Percentiles rank a stretch among this genome's conserved stretches.
Evolutionary conservation across 92 coral and sea anemone genomes (phyloP).

Genomic region (Phenganax stokvisi): DNA sequence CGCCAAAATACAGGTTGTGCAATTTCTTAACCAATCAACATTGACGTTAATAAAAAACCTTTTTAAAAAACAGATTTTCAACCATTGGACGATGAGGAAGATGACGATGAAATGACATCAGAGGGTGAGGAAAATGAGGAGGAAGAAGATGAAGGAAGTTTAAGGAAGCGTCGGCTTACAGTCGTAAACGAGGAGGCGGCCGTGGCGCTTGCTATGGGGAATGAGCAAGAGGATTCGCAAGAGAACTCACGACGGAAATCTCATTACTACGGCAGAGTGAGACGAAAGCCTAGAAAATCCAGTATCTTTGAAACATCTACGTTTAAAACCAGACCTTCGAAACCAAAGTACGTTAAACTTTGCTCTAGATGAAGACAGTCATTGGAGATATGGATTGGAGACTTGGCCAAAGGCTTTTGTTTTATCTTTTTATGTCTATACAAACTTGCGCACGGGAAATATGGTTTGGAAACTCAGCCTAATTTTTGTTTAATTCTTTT

Average conservation of each 20-base stretch:
- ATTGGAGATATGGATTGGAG: too few species aligned
- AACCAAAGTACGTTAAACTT: slow-evolving; percentile 58
- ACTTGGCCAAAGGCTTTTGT: too few species aligned
- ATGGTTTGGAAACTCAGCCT: too few species aligned
- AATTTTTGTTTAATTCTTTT: too few species aligned
- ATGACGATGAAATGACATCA: slow-evolving; percentile 40
- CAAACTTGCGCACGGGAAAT: too few species aligned
- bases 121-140: slow-evolving; percentile 28
- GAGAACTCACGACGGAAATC: slow-evolving; percentile 51
- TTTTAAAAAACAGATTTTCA: background rate
- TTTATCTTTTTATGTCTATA: too few species aligned
- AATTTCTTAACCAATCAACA: too few species aligned
- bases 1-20: too few species aligned
- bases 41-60: too few species aligned
- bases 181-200: slow-evolving; percentile 42
- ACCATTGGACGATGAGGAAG: slow-evolving; percentile 46
- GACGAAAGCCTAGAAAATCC: slow-evolving; percentile 24
- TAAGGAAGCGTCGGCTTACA: slow-evolving; percentile 44
- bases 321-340: slow-evolving; percentile 59
- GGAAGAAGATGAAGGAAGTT: slow-evolving; percentile 30
- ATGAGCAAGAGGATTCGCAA: slow-evolving; percentile 6
- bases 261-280: slow-evolving; percentile 73
- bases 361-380: background rate
- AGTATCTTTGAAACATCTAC: slow-evolving; percentile 26
- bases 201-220: slow-evolving; percentile 19